Conservation (phyloP, 2,888 invertebrate genomes). For the Chrysodeixis includens region DNA sequence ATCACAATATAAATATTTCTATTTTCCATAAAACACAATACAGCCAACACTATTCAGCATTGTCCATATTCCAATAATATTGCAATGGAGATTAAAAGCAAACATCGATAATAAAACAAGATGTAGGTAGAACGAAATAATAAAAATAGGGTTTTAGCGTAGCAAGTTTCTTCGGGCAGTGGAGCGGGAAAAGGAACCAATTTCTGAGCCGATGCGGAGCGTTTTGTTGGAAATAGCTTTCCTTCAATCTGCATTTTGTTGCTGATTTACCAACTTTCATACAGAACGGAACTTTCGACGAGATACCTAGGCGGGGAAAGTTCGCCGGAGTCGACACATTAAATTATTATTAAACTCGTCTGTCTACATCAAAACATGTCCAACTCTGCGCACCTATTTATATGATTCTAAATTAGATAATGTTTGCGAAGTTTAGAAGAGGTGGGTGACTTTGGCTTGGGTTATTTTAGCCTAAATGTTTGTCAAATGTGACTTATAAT, state of each 20-base stretch:
- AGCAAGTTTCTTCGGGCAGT: conserved; percentile 85
- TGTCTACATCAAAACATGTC: conserved; percentile 50
- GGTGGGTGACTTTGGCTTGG: background rate
- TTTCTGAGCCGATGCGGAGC: conserved; percentile 87
- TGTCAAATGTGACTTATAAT: no score
- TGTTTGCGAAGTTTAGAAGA: conserved; percentile 21
- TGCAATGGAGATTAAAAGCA: conserved; percentile 79
- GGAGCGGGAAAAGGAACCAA: conserved; percentile 86
- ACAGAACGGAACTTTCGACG: conserved; percentile 74
- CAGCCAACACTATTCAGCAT: conserved; percentile 35
- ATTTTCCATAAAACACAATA: conserved; percentile 11
- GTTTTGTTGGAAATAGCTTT: conserved; percentile 89
- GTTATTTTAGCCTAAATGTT: no score
- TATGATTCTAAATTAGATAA: conserved; percentile 27
- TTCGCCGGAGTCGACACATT: conserved; percentile 75
- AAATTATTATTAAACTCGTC: conserved; percentile 75
- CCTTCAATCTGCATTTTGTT: conserved; percentile 89
- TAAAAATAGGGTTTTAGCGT: conserved; percentile 85
- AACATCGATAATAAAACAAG: conserved; percentile 77
- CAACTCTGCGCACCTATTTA: conserved; percentile 38
- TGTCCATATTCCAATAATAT: conserved; percentile 50
- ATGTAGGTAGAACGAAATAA: conserved; percentile 80
- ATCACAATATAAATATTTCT: conserved; percentile 33
- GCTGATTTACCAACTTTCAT: conserved; percentile 89
- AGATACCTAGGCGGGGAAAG: conserved; percentile 72